A percentile compares a stretch with the other conserved stretches of the same genome.
These are phyloP conservation scores for Pardalotus punctatus DNA, from an alignment of 2,113 vertebrate species.

Conservation along the genomic window DNA sequence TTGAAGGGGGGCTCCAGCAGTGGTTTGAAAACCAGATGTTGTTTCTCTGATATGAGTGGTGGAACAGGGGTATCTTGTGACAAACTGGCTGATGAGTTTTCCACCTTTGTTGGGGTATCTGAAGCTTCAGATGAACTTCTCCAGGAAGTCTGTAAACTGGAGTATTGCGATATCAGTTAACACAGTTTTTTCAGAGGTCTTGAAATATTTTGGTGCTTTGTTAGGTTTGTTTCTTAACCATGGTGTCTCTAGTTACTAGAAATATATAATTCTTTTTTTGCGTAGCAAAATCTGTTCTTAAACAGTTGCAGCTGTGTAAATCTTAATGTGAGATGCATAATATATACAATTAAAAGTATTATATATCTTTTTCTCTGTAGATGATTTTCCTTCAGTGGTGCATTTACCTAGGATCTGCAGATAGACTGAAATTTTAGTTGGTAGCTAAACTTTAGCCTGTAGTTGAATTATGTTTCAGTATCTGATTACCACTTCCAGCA, in stretches of 20 bases:
- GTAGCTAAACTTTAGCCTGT: neutral
- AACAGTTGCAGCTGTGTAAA: neutral
- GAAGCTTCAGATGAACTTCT: neutral
- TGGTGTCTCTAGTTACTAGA: neutral
- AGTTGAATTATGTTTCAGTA: neutral
- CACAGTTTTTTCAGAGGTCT: neutral
- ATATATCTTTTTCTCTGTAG: neutral
- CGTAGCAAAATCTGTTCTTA: neutral
- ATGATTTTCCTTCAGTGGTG: neutral
- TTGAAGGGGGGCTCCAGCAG: neutral
- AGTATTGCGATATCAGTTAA: neutral
- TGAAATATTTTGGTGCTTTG: neutral
- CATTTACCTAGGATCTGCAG: neutral
- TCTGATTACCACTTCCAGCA: neutral
- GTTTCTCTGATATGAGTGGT: neutral
- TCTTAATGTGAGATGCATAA: neutral
- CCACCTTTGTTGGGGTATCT: neutral
- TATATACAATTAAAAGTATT: neutral
- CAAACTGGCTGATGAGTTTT: neutral
- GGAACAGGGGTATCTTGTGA: neutral
- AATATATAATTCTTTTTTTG: neutral
- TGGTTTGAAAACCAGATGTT: neutral
- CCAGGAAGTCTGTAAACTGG: neutral
- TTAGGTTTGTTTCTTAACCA: neutral
- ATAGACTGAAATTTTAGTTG: neutral